Evolutionary conservation across 2,888 invertebrate genomes (phyloP).

Genomic region (Proisotoma minuta): DNA sequence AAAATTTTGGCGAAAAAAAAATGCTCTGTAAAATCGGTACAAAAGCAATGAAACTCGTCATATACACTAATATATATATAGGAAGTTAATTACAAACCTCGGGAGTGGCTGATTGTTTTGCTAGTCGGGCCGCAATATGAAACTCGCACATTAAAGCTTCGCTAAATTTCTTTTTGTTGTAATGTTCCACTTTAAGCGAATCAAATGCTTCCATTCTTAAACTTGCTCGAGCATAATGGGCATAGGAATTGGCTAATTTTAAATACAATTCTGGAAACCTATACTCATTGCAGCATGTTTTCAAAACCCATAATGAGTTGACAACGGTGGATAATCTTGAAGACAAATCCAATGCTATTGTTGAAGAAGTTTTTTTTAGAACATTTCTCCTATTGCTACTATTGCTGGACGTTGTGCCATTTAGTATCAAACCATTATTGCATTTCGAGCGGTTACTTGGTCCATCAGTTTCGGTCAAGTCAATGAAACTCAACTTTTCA

Average conservation of each 20-base stretch:
- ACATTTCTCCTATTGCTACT: slow-evolving; percentile 5
- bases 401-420: slow-evolving; percentile 9
- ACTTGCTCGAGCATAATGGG: slow-evolving; percentile 43
- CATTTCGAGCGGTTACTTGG: slow-evolving; percentile 10
- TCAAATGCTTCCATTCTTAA: slow-evolving; percentile 46
- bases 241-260: slow-evolving; percentile 45
- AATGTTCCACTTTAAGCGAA: slow-evolving; percentile 40
- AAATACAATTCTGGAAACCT: slow-evolving; percentile 41
- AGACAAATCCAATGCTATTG: slow-evolving; percentile 36
- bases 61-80: too few species aligned
- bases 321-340: slow-evolving; percentile 41
- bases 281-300: slow-evolving; percentile 44
- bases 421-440: background rate
- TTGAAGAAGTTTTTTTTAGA: slow-evolving; percentile 16
- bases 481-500: slow-evolving; percentile 46
- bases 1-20: too few species aligned
- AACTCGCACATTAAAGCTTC: slow-evolving; percentile 47
- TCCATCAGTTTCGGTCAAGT: slow-evolving; percentile 30
- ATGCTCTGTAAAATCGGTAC: too few species aligned
- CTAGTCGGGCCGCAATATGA: slow-evolving; percentile 46
- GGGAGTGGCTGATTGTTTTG: slow-evolving; percentile 40
- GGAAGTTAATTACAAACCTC: too few species aligned
- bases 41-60: too few species aligned
- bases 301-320: slow-evolving; percentile 43
- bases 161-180: slow-evolving; percentile 40